Evolutionary conservation across 2,797 vertebrate species (phyloP).

Genomic region (Prunella strophiata): DNA sequence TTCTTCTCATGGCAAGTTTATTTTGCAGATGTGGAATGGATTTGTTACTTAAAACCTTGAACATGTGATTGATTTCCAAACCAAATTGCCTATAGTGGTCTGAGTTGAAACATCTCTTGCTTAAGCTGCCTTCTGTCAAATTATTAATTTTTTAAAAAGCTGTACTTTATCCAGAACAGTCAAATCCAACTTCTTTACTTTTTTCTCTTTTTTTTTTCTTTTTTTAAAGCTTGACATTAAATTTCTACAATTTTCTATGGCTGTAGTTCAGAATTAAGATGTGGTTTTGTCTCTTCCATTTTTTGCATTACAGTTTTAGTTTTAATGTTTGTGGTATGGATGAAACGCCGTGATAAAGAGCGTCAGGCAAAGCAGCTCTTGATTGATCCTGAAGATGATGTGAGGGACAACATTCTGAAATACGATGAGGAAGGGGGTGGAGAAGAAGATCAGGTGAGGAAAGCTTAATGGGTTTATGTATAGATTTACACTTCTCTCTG

Average conservation of each 20-base stretch:
- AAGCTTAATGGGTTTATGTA: neutral
- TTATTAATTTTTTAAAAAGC: neutral
- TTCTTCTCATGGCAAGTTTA: neutral
- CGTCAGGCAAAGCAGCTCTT: slow-evolving; percentile 95
- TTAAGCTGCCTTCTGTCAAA: neutral
- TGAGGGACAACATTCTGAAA: slow-evolving; percentile 96
- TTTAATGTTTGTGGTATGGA: slow-evolving; percentile 96
- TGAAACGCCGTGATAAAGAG: slow-evolving; percentile 96
- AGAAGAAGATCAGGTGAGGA: slow-evolving; percentile 96
- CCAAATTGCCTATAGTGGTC: neutral
- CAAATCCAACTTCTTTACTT: neutral
- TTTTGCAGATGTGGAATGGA: neutral
- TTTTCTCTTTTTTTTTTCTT: too few relatives aligned
- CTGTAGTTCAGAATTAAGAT: neutral
- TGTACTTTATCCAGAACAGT: neutral
- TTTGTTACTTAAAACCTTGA: neutral
- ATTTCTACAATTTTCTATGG: neutral
- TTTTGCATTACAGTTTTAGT: slow-evolving; percentile 85
- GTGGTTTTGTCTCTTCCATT: neutral
- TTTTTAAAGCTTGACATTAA: neutral
- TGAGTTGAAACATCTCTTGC: neutral
- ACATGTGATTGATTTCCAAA: neutral
- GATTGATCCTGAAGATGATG: slow-evolving; percentile 96
- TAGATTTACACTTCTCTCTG: neutral
- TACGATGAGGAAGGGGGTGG: slow-evolving; percentile 99